A percentile compares a stretch with the other conserved stretches of the same genome.
Evolutionary conservation across 2,797 vertebrate species (phyloP).

Genomic region (Sebastes cheni): DNA sequence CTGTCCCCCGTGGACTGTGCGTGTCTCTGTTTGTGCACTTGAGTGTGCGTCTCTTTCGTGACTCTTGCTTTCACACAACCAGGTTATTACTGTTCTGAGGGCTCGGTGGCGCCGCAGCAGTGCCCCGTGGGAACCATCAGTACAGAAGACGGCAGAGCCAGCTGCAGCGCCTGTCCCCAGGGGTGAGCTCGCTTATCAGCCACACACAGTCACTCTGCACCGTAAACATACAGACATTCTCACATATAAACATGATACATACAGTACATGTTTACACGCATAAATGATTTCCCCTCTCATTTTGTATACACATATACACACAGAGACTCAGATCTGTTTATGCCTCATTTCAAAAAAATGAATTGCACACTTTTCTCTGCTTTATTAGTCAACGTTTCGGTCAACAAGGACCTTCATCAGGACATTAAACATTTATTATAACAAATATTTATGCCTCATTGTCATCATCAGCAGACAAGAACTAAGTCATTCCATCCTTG

Average conservation of each 20-base stretch:
- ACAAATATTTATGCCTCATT: not conserved
- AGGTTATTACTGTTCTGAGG: slow-evolving; percentile 91
- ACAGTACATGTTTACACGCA: not conserved
- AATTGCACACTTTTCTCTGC: too few relatives aligned
- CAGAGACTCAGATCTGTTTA: not conserved
- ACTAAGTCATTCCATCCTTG: slow-evolving; percentile 17
- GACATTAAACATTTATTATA: too few relatives aligned
- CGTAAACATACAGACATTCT: slow-evolving; percentile 27
- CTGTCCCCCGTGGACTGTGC: slow-evolving; percentile 19
- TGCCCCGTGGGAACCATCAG: slow-evolving; percentile 90
- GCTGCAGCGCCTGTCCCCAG: slow-evolving; percentile 85
- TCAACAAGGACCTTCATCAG: too few relatives aligned
- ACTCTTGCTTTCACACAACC: slow-evolving; percentile 52
- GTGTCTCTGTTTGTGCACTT: slow-evolving; percentile 24
- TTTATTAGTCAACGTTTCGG: too few relatives aligned
- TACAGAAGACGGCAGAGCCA: slow-evolving; percentile 74
- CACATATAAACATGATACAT: not conserved
- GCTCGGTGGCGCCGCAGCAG: slow-evolving; percentile 79
- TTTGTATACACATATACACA: not conserved
- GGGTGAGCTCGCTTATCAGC: slow-evolving; percentile 82
- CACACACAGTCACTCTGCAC: slow-evolving; percentile 25
- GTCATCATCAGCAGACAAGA: not conserved
- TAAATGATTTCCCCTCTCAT: not conserved
- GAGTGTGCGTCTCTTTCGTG: slow-evolving; percentile 42
- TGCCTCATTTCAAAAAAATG: not conserved